Evolutionary conservation across 2,888 invertebrate species (phyloP), one percentile per base, ranked within the genome.

Genomic region (Nomada ruficornis): DNA sequence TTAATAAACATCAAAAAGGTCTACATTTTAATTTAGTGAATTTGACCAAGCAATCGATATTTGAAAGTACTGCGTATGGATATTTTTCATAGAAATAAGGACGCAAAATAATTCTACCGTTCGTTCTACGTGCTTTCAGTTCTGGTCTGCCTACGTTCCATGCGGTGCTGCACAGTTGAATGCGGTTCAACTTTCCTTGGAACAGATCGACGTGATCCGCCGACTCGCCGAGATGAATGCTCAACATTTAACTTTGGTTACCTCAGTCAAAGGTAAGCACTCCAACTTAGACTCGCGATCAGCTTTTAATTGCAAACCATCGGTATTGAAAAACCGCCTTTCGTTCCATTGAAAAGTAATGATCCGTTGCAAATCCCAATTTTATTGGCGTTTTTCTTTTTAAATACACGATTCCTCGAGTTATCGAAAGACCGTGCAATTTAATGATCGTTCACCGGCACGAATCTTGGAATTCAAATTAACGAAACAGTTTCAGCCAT

Each of bases 91-190:
- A 36, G 36, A 36, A 36, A 36, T 57, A 20, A 13, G 20, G 20
- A 4, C 13, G 13, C 13, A 5, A 9, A 4, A 20, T 3, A n/a
- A 42, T 10, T 44, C n/a, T 15, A 65, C 50, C 47, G 11, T 18
- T 23, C 20, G 44, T n/a, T 60, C n/a, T 42, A 7, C 55, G 29
- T 68, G 29, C 47, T 76, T 80, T 18, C 98, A 98, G 95, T 97
- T 97, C 94, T 97, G 97, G 97, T 97, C 97, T 83, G 97, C 97
- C 84, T 97, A 97, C 94, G 97, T 97, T 91, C 97, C 97, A 87
- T 97, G 97, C 92, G 97, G 96, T 87, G 96, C 97, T 42, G 96
- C 97, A 91, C 96, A 97, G 93, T 95, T 97, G 93, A 97, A 97
- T 93, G 97, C 97, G 73, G 97, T 97, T 92, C 97, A 97, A 94